phyloP scores from a whole-genome alignment of 2,797 vertebrate genomes.

The Erpetoichthys calabaricus region DNA sequence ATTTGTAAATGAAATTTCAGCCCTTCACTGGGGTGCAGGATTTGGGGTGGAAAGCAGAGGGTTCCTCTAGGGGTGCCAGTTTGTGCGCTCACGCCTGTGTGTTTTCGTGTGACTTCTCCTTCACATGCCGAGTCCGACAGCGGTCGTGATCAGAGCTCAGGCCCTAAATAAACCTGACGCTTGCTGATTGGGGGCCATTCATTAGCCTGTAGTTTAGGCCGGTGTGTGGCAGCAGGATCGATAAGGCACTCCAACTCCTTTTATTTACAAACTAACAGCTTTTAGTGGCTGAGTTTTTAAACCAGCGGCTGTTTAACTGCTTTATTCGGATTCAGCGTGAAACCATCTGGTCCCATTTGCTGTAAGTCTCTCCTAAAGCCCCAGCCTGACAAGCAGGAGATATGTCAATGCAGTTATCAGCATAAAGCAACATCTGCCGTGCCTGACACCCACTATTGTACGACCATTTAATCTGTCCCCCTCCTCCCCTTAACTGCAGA shows the following conservation, averaged over 20 bases:
- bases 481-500: conserved; percentile 80
- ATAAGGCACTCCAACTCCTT: conserved; percentile 55
- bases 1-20: not conserved
- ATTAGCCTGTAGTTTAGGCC: conserved; percentile 43
- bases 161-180: conserved; percentile 43
- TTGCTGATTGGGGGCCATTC: conserved; percentile 42
- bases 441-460: conserved; percentile 93
- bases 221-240: conserved; percentile 45
- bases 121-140: conserved; percentile 23
- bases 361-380: conserved; percentile 78
- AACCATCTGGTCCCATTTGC: conserved; percentile 90
- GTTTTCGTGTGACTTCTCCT: conserved; percentile 2
- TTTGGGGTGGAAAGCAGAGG: not conserved
- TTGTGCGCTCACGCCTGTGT: conserved; percentile 17
- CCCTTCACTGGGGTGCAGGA: not conserved
- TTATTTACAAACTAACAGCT: conserved; percentile 74
- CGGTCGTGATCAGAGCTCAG: conserved; percentile 35
- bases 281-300: conserved; percentile 57
- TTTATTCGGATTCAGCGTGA: conserved; percentile 65
- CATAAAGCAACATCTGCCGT: conserved; percentile 97
- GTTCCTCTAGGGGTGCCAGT: not conserved
- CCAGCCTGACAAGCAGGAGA: conserved; percentile 88
- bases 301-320: conserved; percentile 70
- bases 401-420: conserved; percentile 88
- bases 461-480: conserved; percentile 93